Evolutionary conservation across 2,797 vertebrate species (phyloP).

Genomic region (Sebastiscus albofasciatus): DNA sequence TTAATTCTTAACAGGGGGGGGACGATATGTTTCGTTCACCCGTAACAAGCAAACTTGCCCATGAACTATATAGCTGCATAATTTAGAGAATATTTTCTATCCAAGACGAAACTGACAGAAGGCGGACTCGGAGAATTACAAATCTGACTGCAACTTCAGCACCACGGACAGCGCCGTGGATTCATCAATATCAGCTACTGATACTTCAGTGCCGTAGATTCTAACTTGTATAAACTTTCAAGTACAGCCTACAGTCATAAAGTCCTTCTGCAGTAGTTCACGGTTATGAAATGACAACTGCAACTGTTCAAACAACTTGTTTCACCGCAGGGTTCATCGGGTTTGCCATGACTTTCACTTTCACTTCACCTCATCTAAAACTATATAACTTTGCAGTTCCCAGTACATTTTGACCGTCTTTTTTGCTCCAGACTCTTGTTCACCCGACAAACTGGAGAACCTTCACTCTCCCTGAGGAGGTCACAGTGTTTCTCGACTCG

Average conservation of each 20-base stretch:
- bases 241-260: neutral
- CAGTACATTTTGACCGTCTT: neutral
- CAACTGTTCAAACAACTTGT: neutral
- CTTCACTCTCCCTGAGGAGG: conserved; percentile 33
- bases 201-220: no score
- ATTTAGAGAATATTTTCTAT: no score
- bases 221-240: no score
- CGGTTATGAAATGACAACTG: neutral
- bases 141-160: no score
- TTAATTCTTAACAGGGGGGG: no score
- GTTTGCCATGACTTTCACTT: neutral
- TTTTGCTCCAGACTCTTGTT: neutral
- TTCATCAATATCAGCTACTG: no score
- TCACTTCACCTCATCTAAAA: conserved; percentile 3
- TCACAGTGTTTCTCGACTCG: conserved; percentile 31
- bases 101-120: no score
- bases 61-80: no score
- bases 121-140: no score
- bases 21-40: no score
- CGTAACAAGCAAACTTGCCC: no score
- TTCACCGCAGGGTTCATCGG: neutral
- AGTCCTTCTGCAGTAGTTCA: neutral
- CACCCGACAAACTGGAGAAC: neutral
- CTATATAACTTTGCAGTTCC: neutral
- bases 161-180: no score